A percentile compares a stretch with the other conserved stretches of the same genome.
phyloP scores from a whole-genome alignment of 1,140 invertebrate genomes.

The Ylistrum balloti region DNA sequence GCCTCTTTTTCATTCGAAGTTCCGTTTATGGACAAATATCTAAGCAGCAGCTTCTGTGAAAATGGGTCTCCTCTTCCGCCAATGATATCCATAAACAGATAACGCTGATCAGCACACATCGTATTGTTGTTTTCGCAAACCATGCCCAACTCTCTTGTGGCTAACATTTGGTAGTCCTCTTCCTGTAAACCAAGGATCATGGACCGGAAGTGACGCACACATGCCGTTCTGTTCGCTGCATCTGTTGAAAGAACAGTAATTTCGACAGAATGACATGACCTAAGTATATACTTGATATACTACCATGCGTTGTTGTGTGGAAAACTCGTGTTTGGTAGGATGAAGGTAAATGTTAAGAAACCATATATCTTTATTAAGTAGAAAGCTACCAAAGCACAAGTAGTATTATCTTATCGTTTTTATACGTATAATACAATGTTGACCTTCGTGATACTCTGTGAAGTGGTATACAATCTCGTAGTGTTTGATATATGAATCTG shows the following conservation, averaged over 20 bases:
- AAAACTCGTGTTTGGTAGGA: too few relatives aligned
- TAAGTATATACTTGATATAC: too few relatives aligned
- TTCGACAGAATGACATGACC: too few relatives aligned
- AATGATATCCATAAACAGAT: slow-evolving; percentile 66
- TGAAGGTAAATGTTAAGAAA: too few relatives aligned
- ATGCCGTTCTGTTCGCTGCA: slow-evolving; percentile 63
- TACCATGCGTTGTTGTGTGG: too few relatives aligned
- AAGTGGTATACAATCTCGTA: too few relatives aligned
- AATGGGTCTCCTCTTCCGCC: slow-evolving; percentile 51
- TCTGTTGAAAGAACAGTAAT: slow-evolving; percentile 49
- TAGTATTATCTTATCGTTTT: too few relatives aligned
- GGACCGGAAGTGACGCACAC: slow-evolving; percentile 58
- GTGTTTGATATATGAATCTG: too few relatives aligned
- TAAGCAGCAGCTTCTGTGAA: slow-evolving; percentile 59
- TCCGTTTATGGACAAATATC: slow-evolving; percentile 53
- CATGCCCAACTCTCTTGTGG: slow-evolving; percentile 45
- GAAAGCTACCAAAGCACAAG: too few relatives aligned
- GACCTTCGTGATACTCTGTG: too few relatives aligned
- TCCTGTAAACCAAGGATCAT: slow-evolving; percentile 46
- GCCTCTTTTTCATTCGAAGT: slow-evolving; percentile 58
- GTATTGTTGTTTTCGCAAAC: slow-evolving; percentile 52
- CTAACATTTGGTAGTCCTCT: slow-evolving; percentile 54
- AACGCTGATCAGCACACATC: slow-evolving; percentile 55
- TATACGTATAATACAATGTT: too few relatives aligned
- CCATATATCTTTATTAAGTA: too few relatives aligned